A percentile compares a stretch with the other conserved stretches of the same genome.
phyloP scores from a whole-genome alignment of 92 coral and sea anemone genomes.

The Epizoanthus scotinus region DNA sequence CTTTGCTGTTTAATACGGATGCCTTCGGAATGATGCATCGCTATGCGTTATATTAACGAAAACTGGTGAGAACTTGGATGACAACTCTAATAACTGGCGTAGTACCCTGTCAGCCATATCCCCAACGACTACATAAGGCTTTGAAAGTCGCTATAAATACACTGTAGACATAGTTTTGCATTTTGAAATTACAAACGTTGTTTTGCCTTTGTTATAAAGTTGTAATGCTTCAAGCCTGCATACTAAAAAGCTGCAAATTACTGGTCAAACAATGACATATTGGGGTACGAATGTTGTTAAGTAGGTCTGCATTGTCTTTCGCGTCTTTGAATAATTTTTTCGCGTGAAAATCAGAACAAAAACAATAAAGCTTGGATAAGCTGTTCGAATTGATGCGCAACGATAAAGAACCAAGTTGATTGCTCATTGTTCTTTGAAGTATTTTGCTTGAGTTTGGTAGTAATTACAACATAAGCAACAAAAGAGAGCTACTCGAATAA shows the following conservation, averaged over 20 bases:
- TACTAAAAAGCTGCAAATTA: constrained; percentile 15
- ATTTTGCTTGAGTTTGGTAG: constrained; percentile 21
- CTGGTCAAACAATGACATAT: constrained; percentile 2
- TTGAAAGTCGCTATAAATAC: neutral
- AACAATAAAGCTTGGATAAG: constrained; percentile 15
- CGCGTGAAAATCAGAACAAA: constrained; percentile 38
- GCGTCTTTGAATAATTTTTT: constrained; percentile 31
- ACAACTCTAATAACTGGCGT: too few relatives aligned
- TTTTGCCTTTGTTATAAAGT: constrained; percentile 3
- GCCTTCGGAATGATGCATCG: too few relatives aligned
- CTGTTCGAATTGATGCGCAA: constrained; percentile 22
- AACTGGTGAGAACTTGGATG: too few relatives aligned
- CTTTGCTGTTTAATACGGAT: too few relatives aligned
- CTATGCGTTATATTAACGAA: too few relatives aligned
- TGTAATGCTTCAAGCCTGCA: constrained; percentile 27
- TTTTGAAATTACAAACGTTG: constrained; percentile 18
- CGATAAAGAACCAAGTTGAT: constrained; percentile 31
- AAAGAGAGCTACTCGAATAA: neutral
- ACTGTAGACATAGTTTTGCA: neutral
- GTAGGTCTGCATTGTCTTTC: constrained; percentile 7
- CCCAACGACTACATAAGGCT: constrained; percentile 22
- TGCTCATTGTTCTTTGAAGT: constrained; percentile 36
- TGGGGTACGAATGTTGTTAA: neutral
- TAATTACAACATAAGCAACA: constrained; percentile 38
- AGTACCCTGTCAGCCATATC: neutral